Conservation (phyloP, 30 jellyfish, hydroid and myxozoan genomes). For the Sanderia malayensis region DNA sequence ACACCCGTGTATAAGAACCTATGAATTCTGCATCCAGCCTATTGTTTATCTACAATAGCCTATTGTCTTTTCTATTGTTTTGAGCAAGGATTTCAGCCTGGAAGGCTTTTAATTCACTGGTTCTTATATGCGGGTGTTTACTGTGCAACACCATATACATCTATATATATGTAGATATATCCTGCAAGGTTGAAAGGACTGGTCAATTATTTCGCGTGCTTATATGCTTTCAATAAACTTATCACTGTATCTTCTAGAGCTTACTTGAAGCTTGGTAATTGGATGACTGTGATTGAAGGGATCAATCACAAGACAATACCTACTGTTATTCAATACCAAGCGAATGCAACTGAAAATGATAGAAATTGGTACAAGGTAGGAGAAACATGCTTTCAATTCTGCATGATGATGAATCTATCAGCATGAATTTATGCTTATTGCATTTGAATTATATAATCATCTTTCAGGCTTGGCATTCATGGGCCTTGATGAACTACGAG, state of each 20-base stretch:
- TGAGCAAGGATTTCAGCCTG: too few relatives aligned
- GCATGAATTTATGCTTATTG: neutral
- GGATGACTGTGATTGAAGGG: conserved; percentile 93
- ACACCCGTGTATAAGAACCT: too few relatives aligned
- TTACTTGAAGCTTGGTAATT: conserved; percentile 84
- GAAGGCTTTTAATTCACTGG: too few relatives aligned
- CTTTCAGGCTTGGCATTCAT: conserved; percentile 90
- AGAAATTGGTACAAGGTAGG: conserved; percentile 90
- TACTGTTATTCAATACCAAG: conserved; percentile 75
- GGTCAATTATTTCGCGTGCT: too few relatives aligned
- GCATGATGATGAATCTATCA: neutral
- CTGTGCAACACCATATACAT: too few relatives aligned
- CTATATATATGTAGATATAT: neutral
- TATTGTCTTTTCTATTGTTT: too few relatives aligned
- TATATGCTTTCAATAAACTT: too few relatives aligned
- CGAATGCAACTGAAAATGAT: conserved; percentile 85
- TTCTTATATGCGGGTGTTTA: too few relatives aligned
- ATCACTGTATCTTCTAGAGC: too few relatives aligned
- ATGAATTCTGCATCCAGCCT: too few relatives aligned
- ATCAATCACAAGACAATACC: conserved; percentile 78
- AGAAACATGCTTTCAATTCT: neutral
- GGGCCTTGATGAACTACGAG: conserved; percentile 98
- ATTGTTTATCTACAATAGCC: too few relatives aligned
- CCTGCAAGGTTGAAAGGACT: too few relatives aligned
- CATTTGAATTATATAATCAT: neutral